These are phyloP conservation scores for Dryoscopus gambensis DNA, from an alignment of 2,113 vertebrate genomes.

Conservation along the genomic window DNA sequence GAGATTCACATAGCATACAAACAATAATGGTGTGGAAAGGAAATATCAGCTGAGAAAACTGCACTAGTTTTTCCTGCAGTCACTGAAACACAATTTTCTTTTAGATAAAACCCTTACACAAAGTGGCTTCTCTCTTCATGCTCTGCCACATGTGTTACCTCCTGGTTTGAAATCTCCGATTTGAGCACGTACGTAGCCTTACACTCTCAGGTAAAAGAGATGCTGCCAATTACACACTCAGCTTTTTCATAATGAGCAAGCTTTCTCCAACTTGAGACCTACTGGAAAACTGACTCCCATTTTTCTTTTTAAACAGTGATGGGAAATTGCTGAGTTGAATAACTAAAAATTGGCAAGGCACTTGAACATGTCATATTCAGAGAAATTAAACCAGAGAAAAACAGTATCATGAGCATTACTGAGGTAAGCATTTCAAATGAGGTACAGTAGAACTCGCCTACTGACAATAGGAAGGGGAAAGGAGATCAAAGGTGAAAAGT, in stretches of 20 bases:
- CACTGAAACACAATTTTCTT: not conserved
- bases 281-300: not conserved
- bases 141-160: not conserved
- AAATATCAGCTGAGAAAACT: not conserved
- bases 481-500: not conserved
- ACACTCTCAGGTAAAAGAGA: not conserved
- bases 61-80: not conserved
- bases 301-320: not conserved
- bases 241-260: not conserved
- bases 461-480: not conserved
- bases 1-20: not conserved
- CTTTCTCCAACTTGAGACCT: not conserved
- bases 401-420: not conserved
- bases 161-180: not conserved
- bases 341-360: not conserved
- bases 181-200: not conserved
- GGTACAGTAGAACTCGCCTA: not conserved
- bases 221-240: not conserved
- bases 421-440: not conserved
- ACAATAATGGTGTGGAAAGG: not conserved
- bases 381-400: not conserved
- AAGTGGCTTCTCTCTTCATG: not conserved
- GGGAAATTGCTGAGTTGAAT: not conserved
- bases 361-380: not conserved
- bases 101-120: not conserved